Evolutionary conservation across 2,797 vertebrate genomes (phyloP).

Genomic region (Enteromius viviparus): DNA sequence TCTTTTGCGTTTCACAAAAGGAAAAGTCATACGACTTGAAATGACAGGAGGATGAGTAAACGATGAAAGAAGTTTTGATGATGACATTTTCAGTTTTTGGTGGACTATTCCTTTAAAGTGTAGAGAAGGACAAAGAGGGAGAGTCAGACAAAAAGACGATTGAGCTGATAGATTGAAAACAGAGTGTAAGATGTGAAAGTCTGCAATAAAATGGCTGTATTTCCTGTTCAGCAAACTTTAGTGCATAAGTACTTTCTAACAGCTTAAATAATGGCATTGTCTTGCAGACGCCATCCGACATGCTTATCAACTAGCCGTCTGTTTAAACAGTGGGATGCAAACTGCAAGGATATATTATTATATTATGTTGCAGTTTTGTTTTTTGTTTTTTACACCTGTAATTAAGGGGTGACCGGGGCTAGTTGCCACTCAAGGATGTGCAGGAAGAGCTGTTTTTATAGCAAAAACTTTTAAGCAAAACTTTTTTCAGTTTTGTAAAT

Average conservation of each 20-base stretch:
- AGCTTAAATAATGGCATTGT: not conserved
- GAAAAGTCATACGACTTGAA: not conserved
- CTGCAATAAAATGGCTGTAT: slow-evolving; percentile 1
- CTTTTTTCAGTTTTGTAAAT: not conserved
- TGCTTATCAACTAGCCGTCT: not conserved
- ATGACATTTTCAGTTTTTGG: not conserved
- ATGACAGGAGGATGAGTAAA: not conserved
- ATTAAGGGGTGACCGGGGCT: not conserved
- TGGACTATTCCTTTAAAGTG: not conserved
- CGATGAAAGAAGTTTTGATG: not conserved
- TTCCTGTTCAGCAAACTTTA: not conserved
- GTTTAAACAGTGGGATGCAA: not conserved
- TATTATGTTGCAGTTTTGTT: too few relatives aligned
- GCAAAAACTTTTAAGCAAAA: not conserved
- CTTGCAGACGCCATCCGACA: not conserved
- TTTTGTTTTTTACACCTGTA: not conserved
- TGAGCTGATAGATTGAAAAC: not conserved
- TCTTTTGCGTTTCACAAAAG: not conserved
- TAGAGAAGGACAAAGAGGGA: not conserved
- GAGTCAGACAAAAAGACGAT: not conserved
- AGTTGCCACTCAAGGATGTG: not conserved
- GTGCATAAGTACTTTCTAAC: not conserved
- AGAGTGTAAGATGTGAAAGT: not conserved
- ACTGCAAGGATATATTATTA: not conserved
- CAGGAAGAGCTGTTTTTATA: not conserved